These are phyloP conservation scores for Micromesistius poutassou DNA, from an alignment of 2,797 vertebrate species.

Conservation along the genomic window DNA sequence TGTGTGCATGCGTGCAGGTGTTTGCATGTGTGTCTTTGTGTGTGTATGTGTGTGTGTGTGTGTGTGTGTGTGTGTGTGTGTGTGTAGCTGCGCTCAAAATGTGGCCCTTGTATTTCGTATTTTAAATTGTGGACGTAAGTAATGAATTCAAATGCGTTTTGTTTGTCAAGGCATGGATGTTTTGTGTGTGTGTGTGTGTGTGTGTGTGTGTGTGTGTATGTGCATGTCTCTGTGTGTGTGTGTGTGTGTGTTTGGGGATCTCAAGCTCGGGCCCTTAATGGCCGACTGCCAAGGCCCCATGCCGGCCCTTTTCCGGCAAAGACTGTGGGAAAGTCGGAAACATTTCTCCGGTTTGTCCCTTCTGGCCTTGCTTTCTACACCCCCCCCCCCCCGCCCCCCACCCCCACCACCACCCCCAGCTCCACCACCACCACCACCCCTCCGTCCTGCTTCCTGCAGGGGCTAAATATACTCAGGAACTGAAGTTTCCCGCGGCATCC, in stretches of 20 bases:
- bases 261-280: conserved; percentile 24
- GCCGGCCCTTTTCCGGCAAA: conserved; percentile 63
- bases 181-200: neutral
- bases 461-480: conserved; percentile 64
- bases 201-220: conserved; percentile 15
- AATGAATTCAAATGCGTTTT: no score
- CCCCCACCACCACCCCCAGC: conserved; percentile 1
- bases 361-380: neutral
- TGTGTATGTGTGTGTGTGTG: no score
- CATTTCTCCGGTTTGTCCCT: conserved; percentile 44
- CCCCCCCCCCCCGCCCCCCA: neutral
- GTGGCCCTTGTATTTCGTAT: no score
- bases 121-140: no score
- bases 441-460: conserved; percentile 67
- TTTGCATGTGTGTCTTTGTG: no score
- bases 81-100: no score
- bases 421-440: conserved; percentile 10
- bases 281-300: conserved; percentile 70
- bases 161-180: neutral
- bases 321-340: conserved; percentile 77
- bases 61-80: no score
- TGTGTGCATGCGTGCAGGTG: no score
- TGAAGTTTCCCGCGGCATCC: conserved; percentile 56
- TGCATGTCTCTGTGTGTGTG: conserved; percentile 37
- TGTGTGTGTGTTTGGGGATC: neutral